A percentile compares a stretch with the other conserved stretches of the same genome.
Conservation (phyloP, 1,140 invertebrate species). For the Drosophila watanabei region DNA sequence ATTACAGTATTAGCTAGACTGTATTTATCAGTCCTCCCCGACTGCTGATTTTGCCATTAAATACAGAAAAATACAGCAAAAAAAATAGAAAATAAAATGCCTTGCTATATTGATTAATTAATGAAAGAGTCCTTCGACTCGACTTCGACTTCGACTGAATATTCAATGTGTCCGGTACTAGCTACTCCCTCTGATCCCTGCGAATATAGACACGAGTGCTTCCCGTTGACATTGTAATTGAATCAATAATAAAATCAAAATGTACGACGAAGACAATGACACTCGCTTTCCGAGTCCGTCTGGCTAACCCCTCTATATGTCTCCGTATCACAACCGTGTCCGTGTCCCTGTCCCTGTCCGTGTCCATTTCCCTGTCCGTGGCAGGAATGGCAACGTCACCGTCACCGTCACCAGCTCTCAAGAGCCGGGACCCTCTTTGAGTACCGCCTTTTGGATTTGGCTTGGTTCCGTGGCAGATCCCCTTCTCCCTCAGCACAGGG, state of each 20-base stretch:
- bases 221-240: conserved; percentile 73
- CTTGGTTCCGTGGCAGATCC: conserved; percentile 2
- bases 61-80: background rate
- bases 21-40: background rate
- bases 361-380: conserved; percentile 20
- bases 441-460: background rate
- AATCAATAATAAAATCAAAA: conserved; percentile 80
- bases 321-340: background rate
- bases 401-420: conserved; percentile 28
- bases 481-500: conserved; percentile 1
- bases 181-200: conserved; percentile 9
- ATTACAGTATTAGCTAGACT: background rate
- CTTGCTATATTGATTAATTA: conserved; percentile 31
- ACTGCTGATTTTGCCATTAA: conserved; percentile 1
- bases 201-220: conserved; percentile 24
- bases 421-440: conserved; percentile 21
- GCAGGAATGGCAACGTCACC: conserved; percentile 40
- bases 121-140: conserved; percentile 19
- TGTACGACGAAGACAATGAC: conserved; percentile 55
- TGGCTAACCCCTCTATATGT: background rate
- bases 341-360: background rate
- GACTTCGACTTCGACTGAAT: conserved; percentile 23
- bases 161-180: conserved; percentile 11
- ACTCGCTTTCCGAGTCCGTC: conserved; percentile 26
- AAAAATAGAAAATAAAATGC: background rate